A percentile compares a stretch with the other conserved stretches of the same genome.
Evolutionary conservation across 2,797 vertebrate species (phyloP).

Genomic region (Syngnathus acus): DNA sequence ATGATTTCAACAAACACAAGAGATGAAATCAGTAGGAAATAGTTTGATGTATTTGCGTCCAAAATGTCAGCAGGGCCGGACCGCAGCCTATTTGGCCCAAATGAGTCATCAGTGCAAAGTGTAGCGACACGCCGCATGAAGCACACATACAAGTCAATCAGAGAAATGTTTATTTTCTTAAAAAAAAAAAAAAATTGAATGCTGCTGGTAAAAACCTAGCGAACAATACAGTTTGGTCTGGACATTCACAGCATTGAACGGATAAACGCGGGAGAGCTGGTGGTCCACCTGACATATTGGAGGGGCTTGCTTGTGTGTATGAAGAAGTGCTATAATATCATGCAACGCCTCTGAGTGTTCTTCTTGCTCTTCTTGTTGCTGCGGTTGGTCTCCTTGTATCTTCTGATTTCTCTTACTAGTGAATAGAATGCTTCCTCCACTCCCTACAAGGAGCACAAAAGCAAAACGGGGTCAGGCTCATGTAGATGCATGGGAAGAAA

Average conservation of each 20-base stretch:
- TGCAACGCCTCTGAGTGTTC: slow-evolving; percentile 70
- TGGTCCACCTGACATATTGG: not conserved
- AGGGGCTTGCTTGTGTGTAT: not conserved
- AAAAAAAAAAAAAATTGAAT: slow-evolving; percentile 1
- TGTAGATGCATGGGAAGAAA: no score
- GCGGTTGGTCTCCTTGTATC: slow-evolving; percentile 81
- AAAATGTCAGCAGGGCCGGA: not conserved
- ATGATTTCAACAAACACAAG: not conserved
- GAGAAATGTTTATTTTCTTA: not conserved
- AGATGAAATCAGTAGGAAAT: not conserved
- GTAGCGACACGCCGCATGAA: not conserved
- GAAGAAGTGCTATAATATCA: slow-evolving; percentile 61
- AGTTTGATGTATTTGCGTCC: not conserved
- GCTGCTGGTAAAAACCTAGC: not conserved
- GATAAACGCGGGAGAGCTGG: not conserved
- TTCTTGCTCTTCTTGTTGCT: slow-evolving; percentile 85
- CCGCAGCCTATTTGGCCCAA: not conserved
- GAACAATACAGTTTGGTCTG: not conserved
- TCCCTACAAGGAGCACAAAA: slow-evolving; percentile 54
- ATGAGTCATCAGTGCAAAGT: slow-evolving; percentile 2
- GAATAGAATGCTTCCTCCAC: slow-evolving; percentile 86
- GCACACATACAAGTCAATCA: not conserved
- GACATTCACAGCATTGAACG: slow-evolving; percentile 4
- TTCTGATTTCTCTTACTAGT: slow-evolving; percentile 79
- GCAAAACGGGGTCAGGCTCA: not conserved